These are phyloP conservation scores for Melanotus villosus DNA, from an alignment of 2,888 invertebrate genomes.

Conservation along the genomic window DNA sequence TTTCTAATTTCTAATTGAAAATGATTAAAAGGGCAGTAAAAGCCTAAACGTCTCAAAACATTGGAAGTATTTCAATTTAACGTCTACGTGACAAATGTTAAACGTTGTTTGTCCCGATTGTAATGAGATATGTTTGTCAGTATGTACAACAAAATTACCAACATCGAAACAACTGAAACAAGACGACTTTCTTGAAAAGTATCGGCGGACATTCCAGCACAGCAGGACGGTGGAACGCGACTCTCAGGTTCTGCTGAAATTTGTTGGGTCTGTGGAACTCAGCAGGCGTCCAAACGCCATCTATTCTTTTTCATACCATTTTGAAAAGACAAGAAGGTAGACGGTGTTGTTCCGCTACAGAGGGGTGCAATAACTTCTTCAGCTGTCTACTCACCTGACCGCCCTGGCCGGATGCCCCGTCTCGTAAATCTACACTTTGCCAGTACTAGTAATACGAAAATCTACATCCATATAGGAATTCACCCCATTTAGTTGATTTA, in stretches of 20 bases:
- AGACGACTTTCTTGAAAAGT: constrained; percentile 41
- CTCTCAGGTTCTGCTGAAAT: constrained; percentile 59
- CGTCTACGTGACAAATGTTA: constrained; percentile 32
- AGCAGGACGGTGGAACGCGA: constrained; percentile 55
- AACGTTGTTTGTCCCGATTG: constrained; percentile 33
- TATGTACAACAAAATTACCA: constrained; percentile 41
- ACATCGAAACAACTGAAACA: constrained; percentile 41
- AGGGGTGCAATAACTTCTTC: constrained; percentile 60
- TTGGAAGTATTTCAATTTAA: background rate
- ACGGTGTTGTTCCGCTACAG: constrained; percentile 54
- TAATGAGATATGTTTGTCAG: constrained; percentile 47
- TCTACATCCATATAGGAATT: constrained; percentile 19
- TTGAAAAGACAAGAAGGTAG: constrained; percentile 57
- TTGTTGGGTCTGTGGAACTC: constrained; percentile 56
- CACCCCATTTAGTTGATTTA: constrained; percentile 20
- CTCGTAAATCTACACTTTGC: constrained; percentile 56
- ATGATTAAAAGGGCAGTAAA: constrained; percentile 1
- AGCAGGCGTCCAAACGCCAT: constrained; percentile 57
- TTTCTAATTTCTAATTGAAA: no score
- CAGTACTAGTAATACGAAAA: constrained; percentile 42
- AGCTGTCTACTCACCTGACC: constrained; percentile 57
- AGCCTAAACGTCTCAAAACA: background rate
- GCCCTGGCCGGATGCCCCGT: constrained; percentile 51
- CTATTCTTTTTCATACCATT: constrained; percentile 56
- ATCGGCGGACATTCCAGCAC: constrained; percentile 52